phyloP scores from a whole-genome alignment of 2,888 invertebrate species.

The Aleiodes alternator region DNA sequence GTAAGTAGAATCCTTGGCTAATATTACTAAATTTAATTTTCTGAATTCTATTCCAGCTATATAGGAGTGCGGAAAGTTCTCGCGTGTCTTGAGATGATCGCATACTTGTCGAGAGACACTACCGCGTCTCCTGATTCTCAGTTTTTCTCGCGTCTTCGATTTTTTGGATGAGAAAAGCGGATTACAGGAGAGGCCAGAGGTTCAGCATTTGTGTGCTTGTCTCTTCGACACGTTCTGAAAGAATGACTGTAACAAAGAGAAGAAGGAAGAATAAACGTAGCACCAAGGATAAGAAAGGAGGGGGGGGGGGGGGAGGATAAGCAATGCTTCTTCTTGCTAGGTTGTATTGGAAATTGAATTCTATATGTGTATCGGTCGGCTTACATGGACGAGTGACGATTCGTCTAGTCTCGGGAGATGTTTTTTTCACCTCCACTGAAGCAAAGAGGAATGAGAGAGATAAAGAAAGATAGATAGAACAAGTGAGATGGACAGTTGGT shows the following conservation, averaged over 20 bases:
- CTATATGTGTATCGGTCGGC: conserved; percentile 30
- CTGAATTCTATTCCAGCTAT: too few relatives aligned
- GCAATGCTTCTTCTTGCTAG: conserved; percentile 7
- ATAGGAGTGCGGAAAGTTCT: too few relatives aligned
- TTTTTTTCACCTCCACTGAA: neutral
- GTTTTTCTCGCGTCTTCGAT: neutral
- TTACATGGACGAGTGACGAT: conserved; percentile 25
- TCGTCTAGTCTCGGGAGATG: conserved; percentile 22
- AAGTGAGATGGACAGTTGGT: conserved; percentile 27
- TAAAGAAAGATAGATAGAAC: too few relatives aligned
- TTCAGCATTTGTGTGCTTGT: conserved; percentile 30
- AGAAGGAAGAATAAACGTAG: too few relatives aligned
- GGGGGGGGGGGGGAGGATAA: conserved; percentile 3
- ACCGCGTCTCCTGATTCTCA: too few relatives aligned
- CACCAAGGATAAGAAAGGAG: neutral
- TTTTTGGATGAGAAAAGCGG: conserved; percentile 29
- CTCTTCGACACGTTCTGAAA: conserved; percentile 10
- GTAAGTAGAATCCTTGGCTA: too few relatives aligned
- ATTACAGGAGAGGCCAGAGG: conserved; percentile 26
- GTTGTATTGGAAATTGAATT: conserved; percentile 34
- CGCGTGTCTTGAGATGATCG: too few relatives aligned
- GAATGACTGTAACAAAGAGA: neutral
- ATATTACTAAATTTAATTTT: too few relatives aligned
- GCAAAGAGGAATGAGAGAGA: neutral
- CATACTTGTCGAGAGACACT: too few relatives aligned